A percentile compares a stretch with the other conserved stretches of the same genome.
Conservation (phyloP, 1,140 invertebrate genomes). For the Eciton burchellii region DNA sequence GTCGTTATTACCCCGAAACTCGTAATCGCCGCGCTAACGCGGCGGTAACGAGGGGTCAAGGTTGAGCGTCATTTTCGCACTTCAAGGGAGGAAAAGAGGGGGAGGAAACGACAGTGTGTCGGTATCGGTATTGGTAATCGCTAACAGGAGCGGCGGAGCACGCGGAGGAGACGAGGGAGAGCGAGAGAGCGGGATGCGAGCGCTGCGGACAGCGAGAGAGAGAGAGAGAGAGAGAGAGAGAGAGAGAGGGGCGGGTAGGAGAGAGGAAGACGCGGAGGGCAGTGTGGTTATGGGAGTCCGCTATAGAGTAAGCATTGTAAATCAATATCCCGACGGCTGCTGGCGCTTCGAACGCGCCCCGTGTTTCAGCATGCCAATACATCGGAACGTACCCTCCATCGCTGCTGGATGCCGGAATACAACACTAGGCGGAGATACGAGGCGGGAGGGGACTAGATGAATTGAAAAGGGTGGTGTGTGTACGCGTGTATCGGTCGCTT, state of each 20-base stretch:
- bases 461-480: constrained; percentile 12
- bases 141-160: constrained; percentile 20
- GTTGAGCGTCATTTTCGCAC: not conserved
- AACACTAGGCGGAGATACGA: constrained; percentile 64
- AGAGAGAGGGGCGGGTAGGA: too few relatives aligned
- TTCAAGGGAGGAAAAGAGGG: not conserved
- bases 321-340: constrained; percentile 82
- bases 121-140: constrained; percentile 44
- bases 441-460: not conserved
- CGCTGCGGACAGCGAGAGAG: too few relatives aligned
- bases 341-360: constrained; percentile 75
- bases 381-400: constrained; percentile 74
- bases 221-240: too few relatives aligned
- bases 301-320: constrained; percentile 83
- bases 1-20: not conserved
- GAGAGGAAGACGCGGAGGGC: constrained; percentile 62
- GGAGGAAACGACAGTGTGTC: constrained; percentile 7
- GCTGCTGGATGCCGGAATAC: constrained; percentile 69
- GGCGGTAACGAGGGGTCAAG: not conserved
- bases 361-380: constrained; percentile 78
- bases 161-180: not conserved
- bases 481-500: not conserved
- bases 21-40: too few relatives aligned
- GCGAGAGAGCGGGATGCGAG: too few relatives aligned
- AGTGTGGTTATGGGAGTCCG: constrained; percentile 79